phyloP scores from a whole-genome alignment of 2,888 invertebrate species.

The Deilephila elpenor region DNA sequence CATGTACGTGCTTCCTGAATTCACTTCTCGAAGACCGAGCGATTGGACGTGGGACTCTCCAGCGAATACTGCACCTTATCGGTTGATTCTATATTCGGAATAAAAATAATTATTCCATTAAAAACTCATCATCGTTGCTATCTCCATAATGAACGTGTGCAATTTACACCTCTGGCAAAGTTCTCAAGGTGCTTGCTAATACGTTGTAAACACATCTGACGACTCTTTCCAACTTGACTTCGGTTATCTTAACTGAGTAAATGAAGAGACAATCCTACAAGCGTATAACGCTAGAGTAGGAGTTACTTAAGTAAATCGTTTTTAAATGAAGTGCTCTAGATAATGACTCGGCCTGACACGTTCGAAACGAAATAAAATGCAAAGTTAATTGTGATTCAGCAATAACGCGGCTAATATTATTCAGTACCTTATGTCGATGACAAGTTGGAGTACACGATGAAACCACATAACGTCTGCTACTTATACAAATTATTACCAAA shows the following conservation, averaged over 20 bases:
- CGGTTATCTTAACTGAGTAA: conserved; percentile 62
- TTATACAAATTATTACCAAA: conserved; percentile 58
- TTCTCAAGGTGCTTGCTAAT: conserved; percentile 45
- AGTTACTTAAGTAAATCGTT: conserved; percentile 56
- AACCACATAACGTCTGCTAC: conserved; percentile 56
- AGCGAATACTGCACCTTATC: not conserved
- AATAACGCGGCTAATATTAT: conserved; percentile 17
- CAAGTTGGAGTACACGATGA: conserved; percentile 48
- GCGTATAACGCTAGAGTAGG: conserved; percentile 51
- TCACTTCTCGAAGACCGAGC: conserved; percentile 56
- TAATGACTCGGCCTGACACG: conserved; percentile 36
- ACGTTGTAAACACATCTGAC: conserved; percentile 43
- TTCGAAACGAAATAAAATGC: conserved; percentile 26
- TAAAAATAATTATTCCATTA: conserved; percentile 18
- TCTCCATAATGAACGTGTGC: conserved; percentile 9
- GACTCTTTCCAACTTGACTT: conserved; percentile 43
- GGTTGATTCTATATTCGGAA: not conserved
- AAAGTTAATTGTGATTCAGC: conserved; percentile 29
- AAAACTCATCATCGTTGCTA: conserved; percentile 16
- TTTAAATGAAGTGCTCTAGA: conserved; percentile 57
- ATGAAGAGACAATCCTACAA: conserved; percentile 64
- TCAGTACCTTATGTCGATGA: not conserved
- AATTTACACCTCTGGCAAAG: conserved; percentile 25
- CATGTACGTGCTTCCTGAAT: conserved; percentile 81
- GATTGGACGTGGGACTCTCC: conserved; percentile 43